Evolutionary conservation across 2,888 invertebrate species (phyloP).

Genomic region (Noctua fimbriata): DNA sequence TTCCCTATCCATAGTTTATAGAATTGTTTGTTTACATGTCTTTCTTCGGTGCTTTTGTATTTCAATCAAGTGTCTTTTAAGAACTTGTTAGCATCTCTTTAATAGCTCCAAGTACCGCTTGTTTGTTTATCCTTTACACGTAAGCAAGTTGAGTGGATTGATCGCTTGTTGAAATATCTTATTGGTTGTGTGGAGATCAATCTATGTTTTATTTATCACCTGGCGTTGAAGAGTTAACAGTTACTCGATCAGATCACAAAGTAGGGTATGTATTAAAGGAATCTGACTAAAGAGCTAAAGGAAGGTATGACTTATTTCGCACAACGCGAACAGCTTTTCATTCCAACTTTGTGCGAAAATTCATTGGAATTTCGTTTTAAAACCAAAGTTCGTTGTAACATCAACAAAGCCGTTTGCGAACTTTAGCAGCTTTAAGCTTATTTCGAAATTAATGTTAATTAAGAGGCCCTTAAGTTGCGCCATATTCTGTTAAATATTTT

Average conservation of each 20-base stretch:
- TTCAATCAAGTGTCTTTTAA: slow-evolving; percentile 40
- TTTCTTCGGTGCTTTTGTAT: slow-evolving; percentile 44
- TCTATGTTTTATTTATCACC: slow-evolving; percentile 20
- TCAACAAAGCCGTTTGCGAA: slow-evolving; percentile 43
- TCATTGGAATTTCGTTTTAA: slow-evolving; percentile 44
- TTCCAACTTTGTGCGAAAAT: slow-evolving; percentile 26
- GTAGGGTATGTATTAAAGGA: not conserved
- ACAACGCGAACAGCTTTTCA: slow-evolving; percentile 13
- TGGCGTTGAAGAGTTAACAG: slow-evolving; percentile 6
- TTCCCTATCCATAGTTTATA: slow-evolving; percentile 17
- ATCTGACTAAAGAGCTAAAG: slow-evolving; percentile 11
- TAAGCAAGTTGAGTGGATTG: slow-evolving; percentile 14
- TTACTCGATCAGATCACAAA: not conserved
- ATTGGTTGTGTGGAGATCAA: not conserved
- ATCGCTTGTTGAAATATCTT: slow-evolving; percentile 30
- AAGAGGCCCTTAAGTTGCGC: slow-evolving; percentile 53
- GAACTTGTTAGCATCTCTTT: slow-evolving; percentile 43
- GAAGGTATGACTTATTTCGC: slow-evolving; percentile 13
- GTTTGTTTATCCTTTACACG: slow-evolving; percentile 18
- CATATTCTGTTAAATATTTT: slow-evolving; percentile 60
- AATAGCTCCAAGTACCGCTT: slow-evolving; percentile 37
- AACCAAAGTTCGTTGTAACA: slow-evolving; percentile 47
- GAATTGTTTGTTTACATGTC: slow-evolving; percentile 34
- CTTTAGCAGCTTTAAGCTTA: slow-evolving; percentile 50
- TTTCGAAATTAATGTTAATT: slow-evolving; percentile 63